phyloP scores from a whole-genome alignment of 2,888 invertebrate genomes.

The Aphrophora alni region DNA sequence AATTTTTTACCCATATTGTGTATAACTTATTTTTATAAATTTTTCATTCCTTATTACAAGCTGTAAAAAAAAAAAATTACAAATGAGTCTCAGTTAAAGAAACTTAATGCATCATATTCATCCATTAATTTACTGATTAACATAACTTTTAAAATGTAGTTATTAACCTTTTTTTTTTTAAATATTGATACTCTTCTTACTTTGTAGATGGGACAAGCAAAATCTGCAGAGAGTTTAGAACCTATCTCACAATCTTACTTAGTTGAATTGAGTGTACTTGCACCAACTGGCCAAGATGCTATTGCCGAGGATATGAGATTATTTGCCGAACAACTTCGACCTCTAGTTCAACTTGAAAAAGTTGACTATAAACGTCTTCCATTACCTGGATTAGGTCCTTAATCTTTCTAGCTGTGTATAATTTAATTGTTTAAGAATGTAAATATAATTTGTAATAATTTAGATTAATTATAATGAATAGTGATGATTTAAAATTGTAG shows the following conservation, averaged over 20 bases:
- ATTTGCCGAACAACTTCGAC: slow-evolving; percentile 93
- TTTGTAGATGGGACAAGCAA: slow-evolving; percentile 70
- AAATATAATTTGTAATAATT: neutral
- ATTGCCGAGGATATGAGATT: slow-evolving; percentile 95
- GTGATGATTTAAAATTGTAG: too few relatives aligned
- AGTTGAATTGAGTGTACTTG: slow-evolving; percentile 90
- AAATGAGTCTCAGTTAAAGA: too few relatives aligned
- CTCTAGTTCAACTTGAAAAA: slow-evolving; percentile 90
- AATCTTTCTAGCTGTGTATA: too few relatives aligned
- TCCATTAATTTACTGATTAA: too few relatives aligned
- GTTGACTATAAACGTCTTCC: slow-evolving; percentile 84
- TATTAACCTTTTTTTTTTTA: too few relatives aligned
- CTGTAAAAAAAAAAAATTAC: too few relatives aligned
- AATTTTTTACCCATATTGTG: too few relatives aligned
- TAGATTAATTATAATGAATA: neutral
- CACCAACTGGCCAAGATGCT: slow-evolving; percentile 91
- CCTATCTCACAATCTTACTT: slow-evolving; percentile 91
- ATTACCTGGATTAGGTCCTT: slow-evolving; percentile 42
- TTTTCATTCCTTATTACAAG: too few relatives aligned
- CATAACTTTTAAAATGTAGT: too few relatives aligned
- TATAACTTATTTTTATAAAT: too few relatives aligned
- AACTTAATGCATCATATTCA: too few relatives aligned
- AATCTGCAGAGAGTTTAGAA: slow-evolving; percentile 74
- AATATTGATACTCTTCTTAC: neutral
- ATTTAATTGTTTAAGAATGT: neutral